phyloP scores from a whole-genome alignment of 2,113 vertebrate species.

The Aphelocoma coerulescens region DNA sequence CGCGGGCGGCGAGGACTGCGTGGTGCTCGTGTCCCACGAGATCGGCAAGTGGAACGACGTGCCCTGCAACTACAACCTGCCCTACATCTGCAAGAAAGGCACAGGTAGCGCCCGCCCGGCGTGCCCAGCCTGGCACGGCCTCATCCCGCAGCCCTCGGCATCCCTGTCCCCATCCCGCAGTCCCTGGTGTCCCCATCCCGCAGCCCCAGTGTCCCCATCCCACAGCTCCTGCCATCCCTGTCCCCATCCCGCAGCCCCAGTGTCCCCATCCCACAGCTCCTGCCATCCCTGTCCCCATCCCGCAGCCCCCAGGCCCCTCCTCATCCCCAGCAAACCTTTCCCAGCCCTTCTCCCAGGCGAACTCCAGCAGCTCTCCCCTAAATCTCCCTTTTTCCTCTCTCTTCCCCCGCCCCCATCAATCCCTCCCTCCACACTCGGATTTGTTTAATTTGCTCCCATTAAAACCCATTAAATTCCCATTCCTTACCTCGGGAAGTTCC shows the following conservation, averaged over 20 bases:
- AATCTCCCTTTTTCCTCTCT: neutral
- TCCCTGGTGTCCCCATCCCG: neutral
- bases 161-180: neutral
- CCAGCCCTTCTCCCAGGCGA: fast-evolving
- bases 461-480: neutral
- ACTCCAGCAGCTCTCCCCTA: neutral
- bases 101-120: slow-evolving; percentile 76
- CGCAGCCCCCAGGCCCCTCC: neutral
- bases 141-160: fast-evolving
- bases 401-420: neutral
- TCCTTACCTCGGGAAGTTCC: neutral
- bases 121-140: fast-evolving
- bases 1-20: slow-evolving; percentile 93
- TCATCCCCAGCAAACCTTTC: neutral
- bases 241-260: neutral
- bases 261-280: no score
- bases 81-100: slow-evolving; percentile 97
- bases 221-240: fast-evolving
- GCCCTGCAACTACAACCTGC: slow-evolving; percentile 98
- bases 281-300: neutral
- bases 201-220: neutral
- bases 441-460: neutral
- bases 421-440: neutral
- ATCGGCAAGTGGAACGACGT: slow-evolving; percentile 96
- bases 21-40: slow-evolving; percentile 94